Evolutionary conservation across 2,888 invertebrate species (phyloP), one percentile per base, ranked within the genome.

Genomic region (Eupithecia inturbata): DNA sequence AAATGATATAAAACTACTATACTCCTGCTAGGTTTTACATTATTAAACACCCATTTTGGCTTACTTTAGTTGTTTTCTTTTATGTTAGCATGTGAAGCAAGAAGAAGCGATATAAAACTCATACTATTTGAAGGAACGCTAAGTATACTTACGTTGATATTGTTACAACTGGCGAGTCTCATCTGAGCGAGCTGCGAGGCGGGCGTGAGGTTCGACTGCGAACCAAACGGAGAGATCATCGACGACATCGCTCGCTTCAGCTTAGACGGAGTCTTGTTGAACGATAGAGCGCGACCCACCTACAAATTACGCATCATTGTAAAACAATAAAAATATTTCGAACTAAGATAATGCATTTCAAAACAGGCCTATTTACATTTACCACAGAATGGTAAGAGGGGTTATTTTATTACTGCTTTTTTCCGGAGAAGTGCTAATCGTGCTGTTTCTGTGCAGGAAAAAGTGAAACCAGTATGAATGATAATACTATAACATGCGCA

Each of bases 241-340:
- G 98, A 98, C 28, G 99, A 99, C 91, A 99, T 97, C 41, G 99
- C 98, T 74, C 99, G 96, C 92, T 98, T 98, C 84, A 99, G 92
- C 91, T 98, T 98, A 79, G 97, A 97, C 68, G 99, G 99, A 39
- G 99, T 99, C 93, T 98, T 98, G 92, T 98, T 98, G 93, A 99
- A 98, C 79, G 98, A 99, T 87, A 99, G 97, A 80, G 99, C 99
- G 82, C 99, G 96, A 70, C 98, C 98, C 82, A 99, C 98, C 96
- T 96, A 81, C 73, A 72, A 64, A 79, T 67, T 68, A 41, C 45
- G 72, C 36, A 22, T 49, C 2, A 16, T 66, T 57, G 33, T 64
- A 41, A 67, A 22, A 66, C 39, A 36, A 36, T 66, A 4, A n/a
- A 12, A 39, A 14, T 39, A 36, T 39, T 22, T 10, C 12, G 36